Conservation (phyloP, 2,888 invertebrate species). For the Drosophila multiciliata region DNA sequence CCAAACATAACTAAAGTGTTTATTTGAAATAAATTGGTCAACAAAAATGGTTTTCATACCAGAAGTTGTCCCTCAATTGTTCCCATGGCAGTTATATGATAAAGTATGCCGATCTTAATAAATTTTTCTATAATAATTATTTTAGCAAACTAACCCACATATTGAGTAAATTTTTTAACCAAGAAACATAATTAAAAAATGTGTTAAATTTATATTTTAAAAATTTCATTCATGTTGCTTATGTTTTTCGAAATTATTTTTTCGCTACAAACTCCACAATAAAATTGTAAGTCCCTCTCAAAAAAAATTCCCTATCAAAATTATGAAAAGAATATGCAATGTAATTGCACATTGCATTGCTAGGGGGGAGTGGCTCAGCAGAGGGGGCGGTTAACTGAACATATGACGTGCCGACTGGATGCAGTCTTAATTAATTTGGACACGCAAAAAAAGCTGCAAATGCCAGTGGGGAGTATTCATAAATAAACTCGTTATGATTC, state of each 20-base stretch:
- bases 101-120: too few species aligned
- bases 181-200: too few species aligned
- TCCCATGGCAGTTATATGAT: too few species aligned
- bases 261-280: neutral
- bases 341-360: slow-evolving; percentile 27
- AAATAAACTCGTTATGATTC: slow-evolving; percentile 68
- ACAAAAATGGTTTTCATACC: too few species aligned
- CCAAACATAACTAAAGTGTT: neutral
- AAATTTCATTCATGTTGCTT: neutral
- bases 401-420: slow-evolving; percentile 63
- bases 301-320: neutral
- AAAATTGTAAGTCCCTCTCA: rapidly evolving
- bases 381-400: slow-evolving; percentile 17
- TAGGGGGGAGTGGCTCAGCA: neutral
- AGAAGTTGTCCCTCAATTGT: too few species aligned
- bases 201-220: too few species aligned
- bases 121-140: too few species aligned
- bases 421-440: slow-evolving; percentile 73
- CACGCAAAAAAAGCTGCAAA: slow-evolving; percentile 66
- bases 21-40: too few species aligned
- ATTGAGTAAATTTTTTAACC: too few species aligned
- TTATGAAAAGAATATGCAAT: slow-evolving; percentile 9
- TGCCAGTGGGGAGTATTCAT: slow-evolving; percentile 52
- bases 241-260: neutral
- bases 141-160: too few species aligned